Conservation (phyloP, 1,140 invertebrate species). For the Brachionus plicatilis region DNA sequence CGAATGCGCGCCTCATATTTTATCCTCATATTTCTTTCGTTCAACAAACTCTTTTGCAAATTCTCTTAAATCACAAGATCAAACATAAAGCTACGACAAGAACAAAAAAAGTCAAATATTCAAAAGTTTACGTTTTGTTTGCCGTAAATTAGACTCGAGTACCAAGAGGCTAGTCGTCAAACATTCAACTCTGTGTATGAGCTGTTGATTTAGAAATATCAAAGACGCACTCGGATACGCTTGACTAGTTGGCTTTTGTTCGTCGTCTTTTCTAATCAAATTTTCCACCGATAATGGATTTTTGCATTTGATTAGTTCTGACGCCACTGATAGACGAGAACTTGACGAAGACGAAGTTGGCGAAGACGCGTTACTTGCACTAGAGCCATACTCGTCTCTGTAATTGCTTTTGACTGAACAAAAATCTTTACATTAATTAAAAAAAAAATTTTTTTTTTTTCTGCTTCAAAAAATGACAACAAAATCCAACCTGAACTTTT, state of each 20-base stretch:
- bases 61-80: not conserved
- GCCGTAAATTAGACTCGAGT: not conserved
- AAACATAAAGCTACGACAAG: not conserved
- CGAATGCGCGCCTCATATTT: not conserved
- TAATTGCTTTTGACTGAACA: not conserved
- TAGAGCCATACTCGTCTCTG: not conserved
- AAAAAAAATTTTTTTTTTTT: not conserved
- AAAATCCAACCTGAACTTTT: not conserved
- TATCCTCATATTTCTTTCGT: conserved; percentile 14
- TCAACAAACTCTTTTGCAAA: conserved; percentile 2
- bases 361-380: not conserved
- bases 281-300: conserved; percentile 28
- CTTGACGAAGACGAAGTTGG: not conserved
- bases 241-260: not conserved
- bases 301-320: not conserved
- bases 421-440: not conserved
- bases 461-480: not conserved
- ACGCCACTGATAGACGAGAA: not conserved
- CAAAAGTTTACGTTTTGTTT: conserved; percentile 10
- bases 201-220: conserved; percentile 7
- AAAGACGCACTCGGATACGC: not conserved
- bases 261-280: conserved; percentile 8
- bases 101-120: not conserved
- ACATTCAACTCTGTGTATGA: not conserved
- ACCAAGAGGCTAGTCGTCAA: not conserved